A percentile compares a stretch with the other conserved stretches of the same genome.
phyloP scores from a whole-genome alignment of 2,888 invertebrate species.

The Drosophila prolongata region DNA sequence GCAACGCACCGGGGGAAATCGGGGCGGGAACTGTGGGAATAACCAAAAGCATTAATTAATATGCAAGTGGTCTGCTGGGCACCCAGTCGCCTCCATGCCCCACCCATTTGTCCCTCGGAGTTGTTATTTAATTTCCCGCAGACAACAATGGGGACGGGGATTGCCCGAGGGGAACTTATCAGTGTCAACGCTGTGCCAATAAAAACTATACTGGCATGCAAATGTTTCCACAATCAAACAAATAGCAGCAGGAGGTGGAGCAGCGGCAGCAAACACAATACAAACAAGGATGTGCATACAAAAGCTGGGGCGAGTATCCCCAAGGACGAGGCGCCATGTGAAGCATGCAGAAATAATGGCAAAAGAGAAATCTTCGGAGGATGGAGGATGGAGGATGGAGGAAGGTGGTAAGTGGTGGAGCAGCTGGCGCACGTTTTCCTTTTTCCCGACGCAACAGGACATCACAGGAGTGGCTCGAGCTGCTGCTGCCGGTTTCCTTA shows the following conservation, averaged over 20 bases:
- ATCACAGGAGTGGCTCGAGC: slow-evolving; percentile 47
- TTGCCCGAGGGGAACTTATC: slow-evolving; percentile 73
- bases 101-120: slow-evolving; percentile 5
- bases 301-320: slow-evolving; percentile 51
- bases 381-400: neutral
- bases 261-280: slow-evolving; percentile 33
- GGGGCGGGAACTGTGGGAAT: slow-evolving; percentile 1
- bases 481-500: slow-evolving; percentile 49
- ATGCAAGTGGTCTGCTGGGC: slow-evolving; percentile 63
- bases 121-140: slow-evolving; percentile 66
- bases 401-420: slow-evolving; percentile 51
- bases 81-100: slow-evolving; percentile 1
- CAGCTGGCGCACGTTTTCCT: slow-evolving; percentile 67
- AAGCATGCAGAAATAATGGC: slow-evolving; percentile 73
- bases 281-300: slow-evolving; percentile 59
- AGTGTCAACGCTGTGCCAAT: slow-evolving; percentile 80
- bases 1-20: slow-evolving; percentile 24
- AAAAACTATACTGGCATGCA: slow-evolving; percentile 79
- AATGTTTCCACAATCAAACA: slow-evolving; percentile 80
- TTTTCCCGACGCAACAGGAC: slow-evolving; percentile 64
- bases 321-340: slow-evolving; percentile 62
- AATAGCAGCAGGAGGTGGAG: slow-evolving; percentile 56
- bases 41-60: slow-evolving; percentile 70
- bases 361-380: slow-evolving; percentile 21
- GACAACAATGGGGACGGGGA: slow-evolving; percentile 11